A percentile compares a stretch with the other conserved stretches of the same genome.
Evolutionary conservation across 2,797 vertebrate species (phyloP).

Genomic region (Peromyscus aztecus): DNA sequence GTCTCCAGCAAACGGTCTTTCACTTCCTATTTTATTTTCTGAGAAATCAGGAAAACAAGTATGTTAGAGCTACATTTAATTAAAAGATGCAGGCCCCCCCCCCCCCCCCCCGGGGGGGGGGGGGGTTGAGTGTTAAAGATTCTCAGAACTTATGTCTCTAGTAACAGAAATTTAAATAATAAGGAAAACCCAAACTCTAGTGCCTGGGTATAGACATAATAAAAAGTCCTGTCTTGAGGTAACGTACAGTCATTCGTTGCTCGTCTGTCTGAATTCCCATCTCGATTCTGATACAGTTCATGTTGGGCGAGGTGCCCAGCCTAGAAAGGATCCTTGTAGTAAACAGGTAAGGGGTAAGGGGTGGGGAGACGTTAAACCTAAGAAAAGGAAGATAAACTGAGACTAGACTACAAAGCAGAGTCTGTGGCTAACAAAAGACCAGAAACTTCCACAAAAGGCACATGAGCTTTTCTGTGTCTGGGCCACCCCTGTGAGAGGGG

Average conservation of each 20-base stretch:
- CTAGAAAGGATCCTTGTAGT: neutral
- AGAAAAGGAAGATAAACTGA: constrained; percentile 31
- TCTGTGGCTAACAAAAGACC: neutral
- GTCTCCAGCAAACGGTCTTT: constrained; percentile 80
- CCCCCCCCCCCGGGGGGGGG: neutral
- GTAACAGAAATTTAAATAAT: constrained; percentile 78
- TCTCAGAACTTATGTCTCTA: constrained; percentile 71
- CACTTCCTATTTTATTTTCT: constrained; percentile 75
- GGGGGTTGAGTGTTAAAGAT: constrained; percentile 55
- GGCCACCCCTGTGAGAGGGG: constrained; percentile 43
- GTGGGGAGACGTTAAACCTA: accelerated
- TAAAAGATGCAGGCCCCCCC: constrained; percentile 54
- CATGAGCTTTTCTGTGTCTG: constrained; percentile 17
- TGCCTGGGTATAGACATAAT: constrained; percentile 77
- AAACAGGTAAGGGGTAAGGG: neutral
- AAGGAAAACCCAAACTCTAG: constrained; percentile 55
- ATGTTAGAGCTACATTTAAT: constrained; percentile 59
- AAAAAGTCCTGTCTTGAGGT: constrained; percentile 79
- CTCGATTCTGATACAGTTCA: constrained; percentile 81
- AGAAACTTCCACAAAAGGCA: constrained; percentile 52
- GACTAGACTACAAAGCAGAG: constrained; percentile 64
- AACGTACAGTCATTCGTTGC: constrained; percentile 81
- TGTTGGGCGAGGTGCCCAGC: constrained; percentile 71
- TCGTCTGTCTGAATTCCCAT: constrained; percentile 82
- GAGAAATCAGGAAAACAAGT: constrained; percentile 81